Conservation (phyloP, 2,113 vertebrate genomes). For the Uria aalge region DNA sequence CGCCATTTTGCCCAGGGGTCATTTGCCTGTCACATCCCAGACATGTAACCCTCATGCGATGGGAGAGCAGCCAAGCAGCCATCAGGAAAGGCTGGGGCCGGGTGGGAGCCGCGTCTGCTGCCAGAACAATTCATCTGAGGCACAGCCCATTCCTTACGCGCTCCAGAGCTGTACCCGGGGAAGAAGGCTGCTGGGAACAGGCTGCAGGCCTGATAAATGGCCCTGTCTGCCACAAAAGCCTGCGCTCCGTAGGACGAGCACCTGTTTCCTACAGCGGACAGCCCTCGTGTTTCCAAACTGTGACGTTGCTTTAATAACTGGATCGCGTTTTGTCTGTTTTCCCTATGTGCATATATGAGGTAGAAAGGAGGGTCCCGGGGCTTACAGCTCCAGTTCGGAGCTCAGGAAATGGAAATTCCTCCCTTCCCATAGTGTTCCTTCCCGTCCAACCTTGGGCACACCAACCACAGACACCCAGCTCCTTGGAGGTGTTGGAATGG, state of each 20-base stretch:
- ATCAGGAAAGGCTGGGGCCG: neutral
- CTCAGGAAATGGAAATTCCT: neutral
- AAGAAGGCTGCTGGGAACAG: neutral
- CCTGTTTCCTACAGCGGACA: neutral
- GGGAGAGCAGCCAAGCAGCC: constrained; percentile 47
- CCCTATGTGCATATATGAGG: fast-evolving
- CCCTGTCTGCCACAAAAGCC: neutral
- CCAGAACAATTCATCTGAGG: constrained; percentile 1
- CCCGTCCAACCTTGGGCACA: neutral
- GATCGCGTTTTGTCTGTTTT: neutral
- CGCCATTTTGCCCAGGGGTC: neutral
- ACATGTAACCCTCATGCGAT: neutral
- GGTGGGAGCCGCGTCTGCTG: constrained; percentile 9
- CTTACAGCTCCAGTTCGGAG: neutral
- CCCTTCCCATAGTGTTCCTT: neutral
- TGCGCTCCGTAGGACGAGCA: neutral
- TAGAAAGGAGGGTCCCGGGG: neutral
- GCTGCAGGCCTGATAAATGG: neutral
- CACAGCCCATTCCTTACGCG: neutral
- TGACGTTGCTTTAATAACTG: neutral
- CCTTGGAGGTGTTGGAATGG: neutral
- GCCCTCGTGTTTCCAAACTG: neutral
- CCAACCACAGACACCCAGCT: neutral
- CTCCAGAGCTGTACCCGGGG: neutral
- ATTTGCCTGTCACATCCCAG: constrained; percentile 18